A percentile compares a stretch with the other conserved stretches of the same genome.
These are phyloP conservation scores for Halocynthia roretzi DNA, from an alignment of 23 tunicate genomes.

Conservation along the genomic window DNA sequence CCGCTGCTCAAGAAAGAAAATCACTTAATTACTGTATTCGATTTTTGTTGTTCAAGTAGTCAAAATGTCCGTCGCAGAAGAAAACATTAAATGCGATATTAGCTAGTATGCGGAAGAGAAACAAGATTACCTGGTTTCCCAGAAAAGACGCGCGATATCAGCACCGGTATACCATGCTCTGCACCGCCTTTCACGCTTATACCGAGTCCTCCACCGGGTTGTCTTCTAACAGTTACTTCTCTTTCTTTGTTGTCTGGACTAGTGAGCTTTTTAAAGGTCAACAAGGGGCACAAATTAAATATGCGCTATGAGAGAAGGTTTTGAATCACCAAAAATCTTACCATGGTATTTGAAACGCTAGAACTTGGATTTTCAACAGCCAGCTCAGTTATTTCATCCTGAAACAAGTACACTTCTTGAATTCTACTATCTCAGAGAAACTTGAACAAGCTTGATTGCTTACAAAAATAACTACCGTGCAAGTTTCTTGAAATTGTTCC, in stretches of 20 bases:
- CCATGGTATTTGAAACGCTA: too few relatives aligned
- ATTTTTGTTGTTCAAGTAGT: background rate
- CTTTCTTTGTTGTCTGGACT: slow-evolving; percentile 4
- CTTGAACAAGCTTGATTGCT: too few relatives aligned
- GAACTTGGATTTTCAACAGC: too few relatives aligned
- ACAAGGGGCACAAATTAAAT: too few relatives aligned
- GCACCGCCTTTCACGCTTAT: slow-evolving; percentile 78
- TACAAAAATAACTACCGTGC: too few relatives aligned
- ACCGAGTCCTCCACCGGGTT: slow-evolving; percentile 70
- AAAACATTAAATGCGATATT: background rate
- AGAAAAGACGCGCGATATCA: slow-evolving; percentile 55
- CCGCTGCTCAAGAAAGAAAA: slow-evolving; percentile 24
- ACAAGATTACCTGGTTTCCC: slow-evolving; percentile 38
- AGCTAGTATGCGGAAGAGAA: background rate
- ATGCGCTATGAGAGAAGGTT: too few relatives aligned
- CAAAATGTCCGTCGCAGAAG: background rate
- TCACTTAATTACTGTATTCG: background rate
- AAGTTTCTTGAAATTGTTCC: too few relatives aligned
- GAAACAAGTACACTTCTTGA: too few relatives aligned
- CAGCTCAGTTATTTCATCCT: too few relatives aligned
- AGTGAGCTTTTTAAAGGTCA: too few relatives aligned
- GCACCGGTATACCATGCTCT: slow-evolving; percentile 61
- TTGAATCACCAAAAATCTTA: too few relatives aligned
- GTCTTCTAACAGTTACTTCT: slow-evolving; percentile 39
- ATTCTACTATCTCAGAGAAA: too few relatives aligned